These are phyloP conservation scores for Pipistrellus kuhlii DNA, from an alignment of 2,797 vertebrate genomes.

Conservation along the genomic window DNA sequence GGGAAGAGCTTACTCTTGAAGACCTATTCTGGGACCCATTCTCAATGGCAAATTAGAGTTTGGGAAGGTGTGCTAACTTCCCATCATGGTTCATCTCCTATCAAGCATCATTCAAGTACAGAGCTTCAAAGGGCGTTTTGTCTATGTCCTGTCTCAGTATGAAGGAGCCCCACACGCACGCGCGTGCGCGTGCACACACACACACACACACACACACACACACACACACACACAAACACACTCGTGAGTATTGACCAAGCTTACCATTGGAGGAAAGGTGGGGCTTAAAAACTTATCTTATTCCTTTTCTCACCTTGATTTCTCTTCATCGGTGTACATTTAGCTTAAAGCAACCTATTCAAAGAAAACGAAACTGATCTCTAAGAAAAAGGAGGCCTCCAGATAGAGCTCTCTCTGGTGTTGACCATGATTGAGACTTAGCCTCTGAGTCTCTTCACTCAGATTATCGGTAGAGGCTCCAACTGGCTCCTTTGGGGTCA, in stretches of 20 bases:
- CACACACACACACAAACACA: background rate
- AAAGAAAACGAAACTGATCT: background rate
- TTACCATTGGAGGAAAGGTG: background rate
- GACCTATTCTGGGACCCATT: background rate
- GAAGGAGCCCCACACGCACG: background rate
- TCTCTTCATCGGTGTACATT: background rate
- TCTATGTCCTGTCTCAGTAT: background rate
- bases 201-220: background rate
- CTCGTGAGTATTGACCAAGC: background rate
- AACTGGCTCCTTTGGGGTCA: background rate
- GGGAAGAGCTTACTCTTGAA: background rate
- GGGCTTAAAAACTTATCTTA: background rate
- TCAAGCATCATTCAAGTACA: background rate
- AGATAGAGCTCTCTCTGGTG: background rate
- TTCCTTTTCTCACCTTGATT: background rate
- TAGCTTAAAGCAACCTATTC: background rate
- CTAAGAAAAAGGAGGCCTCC: background rate
- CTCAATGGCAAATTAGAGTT: constrained; percentile 1
- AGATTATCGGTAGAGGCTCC: background rate
- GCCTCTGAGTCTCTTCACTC: background rate
- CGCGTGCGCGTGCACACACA: background rate
- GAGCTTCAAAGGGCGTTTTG: background rate
- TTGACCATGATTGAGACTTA: background rate
- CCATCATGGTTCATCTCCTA: background rate
- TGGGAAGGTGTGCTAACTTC: background rate